A percentile compares a stretch with the other conserved stretches of the same genome.
These are phyloP conservation scores for Drosophila malerkotliana DNA, from an alignment of 1,140 invertebrate species.

Conservation along the genomic window DNA sequence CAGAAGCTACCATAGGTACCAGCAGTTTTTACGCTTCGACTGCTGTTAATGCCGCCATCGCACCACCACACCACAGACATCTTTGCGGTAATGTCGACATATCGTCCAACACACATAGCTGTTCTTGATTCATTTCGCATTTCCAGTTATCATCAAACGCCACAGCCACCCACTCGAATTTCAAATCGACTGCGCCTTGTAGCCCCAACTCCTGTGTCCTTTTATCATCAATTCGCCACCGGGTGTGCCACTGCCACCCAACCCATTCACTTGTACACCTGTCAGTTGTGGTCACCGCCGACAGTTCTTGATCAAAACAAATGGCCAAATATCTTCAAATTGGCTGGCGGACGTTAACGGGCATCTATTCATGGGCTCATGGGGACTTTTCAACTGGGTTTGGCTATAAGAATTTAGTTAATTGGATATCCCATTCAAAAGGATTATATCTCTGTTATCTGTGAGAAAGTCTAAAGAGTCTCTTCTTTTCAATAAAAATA, in stretches of 20 bases:
- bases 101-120: constrained; percentile 30
- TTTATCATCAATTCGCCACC: constrained; percentile 57
- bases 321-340: constrained; percentile 45
- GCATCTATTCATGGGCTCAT: constrained; percentile 16
- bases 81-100: constrained; percentile 28
- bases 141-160: constrained; percentile 64
- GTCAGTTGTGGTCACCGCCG: constrained; percentile 36
- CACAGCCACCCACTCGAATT: constrained; percentile 23
- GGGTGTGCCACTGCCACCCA: neutral
- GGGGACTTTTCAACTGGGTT: neutral
- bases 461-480: neutral
- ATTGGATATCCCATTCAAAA: neutral
- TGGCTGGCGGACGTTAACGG: constrained; percentile 26
- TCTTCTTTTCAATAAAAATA: too few relatives aligned
- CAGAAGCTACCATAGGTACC: constrained; percentile 12
- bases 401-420: constrained; percentile 14
- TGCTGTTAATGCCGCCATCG: constrained; percentile 36
- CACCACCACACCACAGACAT: constrained; percentile 44
- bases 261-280: constrained; percentile 4
- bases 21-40: constrained; percentile 57
- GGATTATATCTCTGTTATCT: neutral
- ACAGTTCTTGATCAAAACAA: constrained; percentile 50
- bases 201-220: constrained; percentile 43
- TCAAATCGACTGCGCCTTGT: constrained; percentile 24
- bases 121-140: constrained; percentile 56